Evolutionary conservation across 2,888 invertebrate species (phyloP).

Genomic region (Holacanthella duospinosa): DNA sequence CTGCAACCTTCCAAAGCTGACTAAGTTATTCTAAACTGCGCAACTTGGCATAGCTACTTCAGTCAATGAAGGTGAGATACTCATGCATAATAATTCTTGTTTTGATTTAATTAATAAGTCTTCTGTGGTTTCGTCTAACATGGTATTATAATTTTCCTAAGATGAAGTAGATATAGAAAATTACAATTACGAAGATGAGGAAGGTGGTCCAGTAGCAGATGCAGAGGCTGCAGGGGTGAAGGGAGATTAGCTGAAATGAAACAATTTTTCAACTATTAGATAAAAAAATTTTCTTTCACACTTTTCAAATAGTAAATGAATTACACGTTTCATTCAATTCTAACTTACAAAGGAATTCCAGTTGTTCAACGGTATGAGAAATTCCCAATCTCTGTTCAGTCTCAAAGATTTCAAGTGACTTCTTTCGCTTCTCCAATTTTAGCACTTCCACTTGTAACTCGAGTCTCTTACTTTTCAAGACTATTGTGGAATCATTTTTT

Average conservation of each 20-base stretch:
- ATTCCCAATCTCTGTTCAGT: background rate
- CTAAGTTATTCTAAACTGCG: conserved; percentile 6
- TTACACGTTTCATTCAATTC: too few relatives aligned
- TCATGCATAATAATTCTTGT: too few relatives aligned
- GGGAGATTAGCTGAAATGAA: background rate
- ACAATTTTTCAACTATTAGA: background rate
- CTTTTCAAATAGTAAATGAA: too few relatives aligned
- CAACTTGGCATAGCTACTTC: conserved; percentile 7
- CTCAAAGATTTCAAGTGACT: background rate
- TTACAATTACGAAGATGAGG: background rate
- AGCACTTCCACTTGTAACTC: background rate
- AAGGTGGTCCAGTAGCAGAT: background rate
- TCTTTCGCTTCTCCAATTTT: background rate
- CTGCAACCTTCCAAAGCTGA: conserved; percentile 5
- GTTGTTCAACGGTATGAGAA: too few relatives aligned
- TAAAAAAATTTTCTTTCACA: too few relatives aligned
- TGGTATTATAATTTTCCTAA: too few relatives aligned
- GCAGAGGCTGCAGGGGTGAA: background rate
- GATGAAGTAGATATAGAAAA: too few relatives aligned
- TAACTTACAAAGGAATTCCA: too few relatives aligned
- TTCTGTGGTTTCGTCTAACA: too few relatives aligned
- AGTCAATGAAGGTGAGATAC: background rate
- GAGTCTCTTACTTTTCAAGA: background rate
- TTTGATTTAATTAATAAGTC: too few relatives aligned
- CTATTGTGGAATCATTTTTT: background rate